Base-by-base conservation (phyloP, 1,140 invertebrate species). In the Pseudomyrmex sp. region DNA sequence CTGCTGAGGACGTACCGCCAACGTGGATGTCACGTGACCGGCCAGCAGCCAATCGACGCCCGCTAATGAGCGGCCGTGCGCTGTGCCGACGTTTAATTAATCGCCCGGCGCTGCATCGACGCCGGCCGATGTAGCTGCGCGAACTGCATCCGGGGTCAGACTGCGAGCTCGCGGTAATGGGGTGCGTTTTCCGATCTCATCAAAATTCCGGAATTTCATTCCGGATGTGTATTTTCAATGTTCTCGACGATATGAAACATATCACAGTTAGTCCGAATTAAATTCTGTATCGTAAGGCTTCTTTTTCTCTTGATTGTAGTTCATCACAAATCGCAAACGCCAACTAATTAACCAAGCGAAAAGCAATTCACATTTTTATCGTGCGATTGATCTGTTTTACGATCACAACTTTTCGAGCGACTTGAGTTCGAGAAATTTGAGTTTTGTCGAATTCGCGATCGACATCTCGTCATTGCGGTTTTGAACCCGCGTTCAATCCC, bases 31-130 rank as follows among this genome's bases (percentile, higher is more conserved):
- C 88, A 89, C 88, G 88, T 89, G 88, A 89, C 82, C 82, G 88
- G 72, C 82, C 85, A 70, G 58, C 85, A 89, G 88, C 88, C 88
- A 89, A 89, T 89, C 88, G 85, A 87, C 88, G 88, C 85, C 87
- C 82, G 66, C 85, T 89, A 89, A 89, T 89, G 87, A 89, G 88
- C 88, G 80, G 70, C 84, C 23, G 70, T 83, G 63, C 82, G 75
- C 69, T 66, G 85, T 83, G 73, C 88, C 86, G 82, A 26, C 82
- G 88, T 87, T 82, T 89, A 89, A 89, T 89, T 89, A 89, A 89
- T 88, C 82, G 84, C 86, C 70, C 35, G 73, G 76, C 52, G 80
- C 79, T 85, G 84, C 84, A 88, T 84, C 87, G 77, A 74, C 63
- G 63, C 54, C 79, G 48, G 73, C 83, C 63, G 65, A 72, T 62